phyloP scores from a whole-genome alignment of 2,113 vertebrate species.

The Zosterops borbonicus region DNA sequence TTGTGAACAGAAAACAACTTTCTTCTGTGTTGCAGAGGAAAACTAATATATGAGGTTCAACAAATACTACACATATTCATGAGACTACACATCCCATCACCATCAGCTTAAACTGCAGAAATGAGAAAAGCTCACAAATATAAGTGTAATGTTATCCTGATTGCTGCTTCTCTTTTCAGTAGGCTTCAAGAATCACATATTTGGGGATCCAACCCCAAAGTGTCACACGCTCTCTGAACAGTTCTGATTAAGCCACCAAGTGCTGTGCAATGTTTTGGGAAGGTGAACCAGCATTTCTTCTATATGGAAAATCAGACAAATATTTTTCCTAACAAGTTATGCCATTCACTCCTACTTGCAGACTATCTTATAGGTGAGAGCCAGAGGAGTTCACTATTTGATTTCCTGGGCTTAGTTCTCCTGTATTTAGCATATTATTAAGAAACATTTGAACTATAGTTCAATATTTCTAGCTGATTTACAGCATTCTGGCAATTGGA shows the following conservation, averaged over 20 bases:
- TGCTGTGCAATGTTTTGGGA: background rate
- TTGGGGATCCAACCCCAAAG: background rate
- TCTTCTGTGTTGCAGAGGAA: background rate
- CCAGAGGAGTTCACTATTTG: background rate
- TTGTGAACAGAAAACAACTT: background rate
- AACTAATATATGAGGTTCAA: background rate
- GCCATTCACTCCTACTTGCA: background rate
- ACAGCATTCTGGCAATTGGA: background rate
- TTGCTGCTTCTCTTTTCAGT: background rate
- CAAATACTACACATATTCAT: background rate
- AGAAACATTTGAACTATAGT: background rate
- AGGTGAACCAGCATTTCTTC: background rate
- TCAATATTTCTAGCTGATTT: background rate
- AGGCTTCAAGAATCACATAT: background rate
- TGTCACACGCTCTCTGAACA: background rate
- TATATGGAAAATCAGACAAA: background rate
- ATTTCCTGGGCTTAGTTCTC: background rate
- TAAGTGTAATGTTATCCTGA: background rate
- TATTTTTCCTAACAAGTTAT: background rate
- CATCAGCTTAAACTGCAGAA: background rate
- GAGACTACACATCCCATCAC: background rate
- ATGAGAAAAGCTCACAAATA: background rate
- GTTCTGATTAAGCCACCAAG: background rate
- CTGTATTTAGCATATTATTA: background rate
- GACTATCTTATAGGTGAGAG: background rate